These are phyloP conservation scores for Lepus europaeus DNA, from an alignment of 2,113 vertebrate genomes.

Conservation along the genomic window DNA sequence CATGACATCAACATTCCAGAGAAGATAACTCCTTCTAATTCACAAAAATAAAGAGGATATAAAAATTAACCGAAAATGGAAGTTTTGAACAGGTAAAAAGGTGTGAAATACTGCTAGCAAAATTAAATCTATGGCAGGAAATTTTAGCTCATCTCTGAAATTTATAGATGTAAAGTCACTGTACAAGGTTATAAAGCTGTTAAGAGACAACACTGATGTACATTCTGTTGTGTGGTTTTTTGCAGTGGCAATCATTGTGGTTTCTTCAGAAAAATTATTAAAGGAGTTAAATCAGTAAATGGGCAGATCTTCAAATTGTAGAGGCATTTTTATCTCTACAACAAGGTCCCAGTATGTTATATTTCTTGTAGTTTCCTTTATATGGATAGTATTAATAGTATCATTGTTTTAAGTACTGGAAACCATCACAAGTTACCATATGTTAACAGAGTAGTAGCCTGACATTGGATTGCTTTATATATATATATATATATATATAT, in stretches of 20 bases:
- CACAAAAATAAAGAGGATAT: background rate
- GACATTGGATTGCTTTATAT: background rate
- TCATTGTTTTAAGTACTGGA: background rate
- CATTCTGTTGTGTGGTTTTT: background rate
- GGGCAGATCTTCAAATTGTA: background rate
- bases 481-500: no score
- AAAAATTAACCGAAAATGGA: background rate
- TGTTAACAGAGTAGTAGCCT: background rate
- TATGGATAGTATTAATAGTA: background rate
- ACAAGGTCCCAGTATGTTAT: background rate
- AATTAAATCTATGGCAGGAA: background rate
- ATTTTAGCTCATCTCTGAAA: background rate
- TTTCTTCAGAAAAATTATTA: background rate
- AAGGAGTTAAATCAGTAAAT: background rate
- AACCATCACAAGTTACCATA: background rate
- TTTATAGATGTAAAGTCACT: background rate
- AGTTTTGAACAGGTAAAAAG: conserved; percentile 18
- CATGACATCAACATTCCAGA: background rate
- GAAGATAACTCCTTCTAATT: background rate
- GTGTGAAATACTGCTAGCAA: accelerated
- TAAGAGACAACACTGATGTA: background rate
- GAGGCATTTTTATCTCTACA: background rate
- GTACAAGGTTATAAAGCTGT: background rate
- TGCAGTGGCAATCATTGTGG: background rate
- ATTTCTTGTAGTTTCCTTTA: background rate